Conservation (phyloP, 2,113 vertebrate species). For the Aspiorhynchus laticeps region DNA sequence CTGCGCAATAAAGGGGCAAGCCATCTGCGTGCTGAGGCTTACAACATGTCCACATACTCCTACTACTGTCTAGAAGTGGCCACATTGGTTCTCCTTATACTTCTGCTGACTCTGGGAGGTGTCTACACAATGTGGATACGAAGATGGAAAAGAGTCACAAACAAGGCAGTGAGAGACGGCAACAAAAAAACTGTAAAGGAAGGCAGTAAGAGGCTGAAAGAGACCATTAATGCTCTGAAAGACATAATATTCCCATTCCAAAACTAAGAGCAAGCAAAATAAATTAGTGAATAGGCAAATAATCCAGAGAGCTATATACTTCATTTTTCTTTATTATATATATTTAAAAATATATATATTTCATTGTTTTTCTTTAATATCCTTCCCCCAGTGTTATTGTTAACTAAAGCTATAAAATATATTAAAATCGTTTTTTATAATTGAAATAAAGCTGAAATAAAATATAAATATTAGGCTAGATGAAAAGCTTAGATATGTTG, state of each 20-base stretch:
- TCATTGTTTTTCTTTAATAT: not conserved
- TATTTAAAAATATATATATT: not conserved
- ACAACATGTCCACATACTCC: slow-evolving; percentile 48
- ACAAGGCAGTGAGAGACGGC: slow-evolving; percentile 2
- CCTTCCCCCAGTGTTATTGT: not conserved
- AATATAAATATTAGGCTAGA: too few relatives aligned
- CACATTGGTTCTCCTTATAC: not conserved
- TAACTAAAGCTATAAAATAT: not conserved
- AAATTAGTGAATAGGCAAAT: not conserved
- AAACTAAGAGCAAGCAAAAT: slow-evolving; percentile 1
- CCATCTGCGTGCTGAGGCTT: slow-evolving; percentile 49
- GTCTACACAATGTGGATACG: not conserved
- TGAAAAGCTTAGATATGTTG: too few relatives aligned
- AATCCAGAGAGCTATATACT: not conserved
- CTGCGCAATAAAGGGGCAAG: slow-evolving; percentile 52
- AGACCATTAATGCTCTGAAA: not conserved
- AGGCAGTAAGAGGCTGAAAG: slow-evolving; percentile 25
- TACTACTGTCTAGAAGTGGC: slow-evolving; percentile 57
- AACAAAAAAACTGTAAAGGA: not conserved
- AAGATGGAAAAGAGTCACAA: not conserved
- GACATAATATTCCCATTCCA: not conserved
- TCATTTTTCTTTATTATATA: not conserved
- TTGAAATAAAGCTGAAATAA: not conserved
- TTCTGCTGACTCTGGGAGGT: not conserved
- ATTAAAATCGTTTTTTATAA: too few relatives aligned